These are phyloP conservation scores for Pelagia noctiluca DNA, from an alignment of 30 jellyfish, hydroid and myxozoan species.

Conservation along the genomic window DNA sequence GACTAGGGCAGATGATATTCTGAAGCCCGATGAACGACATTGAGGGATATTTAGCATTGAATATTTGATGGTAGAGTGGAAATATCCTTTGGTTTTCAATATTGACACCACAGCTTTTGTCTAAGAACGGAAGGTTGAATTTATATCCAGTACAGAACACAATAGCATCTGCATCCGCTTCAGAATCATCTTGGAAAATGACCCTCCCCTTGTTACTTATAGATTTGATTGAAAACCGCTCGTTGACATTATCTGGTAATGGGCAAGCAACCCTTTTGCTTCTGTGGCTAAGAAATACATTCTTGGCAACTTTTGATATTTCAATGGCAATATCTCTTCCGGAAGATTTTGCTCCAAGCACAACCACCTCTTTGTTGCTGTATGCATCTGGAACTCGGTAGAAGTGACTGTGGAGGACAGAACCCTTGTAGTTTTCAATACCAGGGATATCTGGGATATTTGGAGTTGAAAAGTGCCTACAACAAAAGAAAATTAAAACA, in stretches of 20 bases:
- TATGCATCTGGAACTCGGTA: constrained; percentile 79
- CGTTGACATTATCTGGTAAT: constrained; percentile 59
- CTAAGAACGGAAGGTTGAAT: constrained; percentile 81
- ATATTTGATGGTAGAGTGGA: constrained; percentile 82
- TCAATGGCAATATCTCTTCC: constrained; percentile 86
- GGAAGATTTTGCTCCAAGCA: constrained; percentile 87
- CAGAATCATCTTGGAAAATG: constrained; percentile 62
- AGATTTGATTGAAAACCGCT: constrained; percentile 38
- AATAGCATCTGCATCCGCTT: constrained; percentile 58
- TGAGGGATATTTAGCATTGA: constrained; percentile 70
- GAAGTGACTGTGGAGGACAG: constrained; percentile 72
- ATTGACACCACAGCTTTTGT: constrained; percentile 37
- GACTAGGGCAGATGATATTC: constrained; percentile 63
- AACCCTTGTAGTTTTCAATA: constrained; percentile 62
- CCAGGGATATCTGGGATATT: constrained; percentile 64
- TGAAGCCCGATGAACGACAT: constrained; percentile 82
- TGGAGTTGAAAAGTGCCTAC: constrained; percentile 79
- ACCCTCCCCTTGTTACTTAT: constrained; percentile 57
- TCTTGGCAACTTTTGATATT: constrained; percentile 60
- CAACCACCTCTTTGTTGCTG: constrained; percentile 46
- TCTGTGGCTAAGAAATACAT: constrained; percentile 64
- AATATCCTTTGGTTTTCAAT: constrained; percentile 56
- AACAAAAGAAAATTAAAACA: not conserved
- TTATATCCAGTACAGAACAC: constrained; percentile 83
- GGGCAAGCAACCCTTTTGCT: constrained; percentile 17